phyloP scores from a whole-genome alignment of 37 sponge, comb jelly and placozoan genomes.

The Trichoplax adhaerens region DNA sequence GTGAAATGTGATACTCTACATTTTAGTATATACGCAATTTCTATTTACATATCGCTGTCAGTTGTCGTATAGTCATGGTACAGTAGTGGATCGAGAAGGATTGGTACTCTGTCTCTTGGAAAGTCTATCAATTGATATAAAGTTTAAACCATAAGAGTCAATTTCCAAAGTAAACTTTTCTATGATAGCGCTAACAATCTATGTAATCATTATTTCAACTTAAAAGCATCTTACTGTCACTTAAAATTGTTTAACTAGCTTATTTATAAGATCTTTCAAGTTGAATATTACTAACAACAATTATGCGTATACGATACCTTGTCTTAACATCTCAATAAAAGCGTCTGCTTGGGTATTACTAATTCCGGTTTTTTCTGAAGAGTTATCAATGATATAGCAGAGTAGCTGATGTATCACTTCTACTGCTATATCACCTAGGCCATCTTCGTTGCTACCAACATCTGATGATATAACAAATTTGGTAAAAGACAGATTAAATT shows the following conservation, averaged over 20 bases:
- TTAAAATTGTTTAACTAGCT: too few relatives aligned
- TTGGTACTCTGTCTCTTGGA: slow-evolving; percentile 64
- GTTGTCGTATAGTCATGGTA: slow-evolving; percentile 36
- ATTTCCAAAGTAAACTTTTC: too few relatives aligned
- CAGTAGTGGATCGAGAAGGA: slow-evolving; percentile 59
- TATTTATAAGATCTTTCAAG: too few relatives aligned
- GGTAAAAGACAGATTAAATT: background rate
- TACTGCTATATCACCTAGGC: slow-evolving; percentile 52
- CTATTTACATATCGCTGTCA: too few relatives aligned
- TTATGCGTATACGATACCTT: slow-evolving; percentile 12
- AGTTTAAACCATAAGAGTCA: too few relatives aligned
- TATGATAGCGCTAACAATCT: too few relatives aligned
- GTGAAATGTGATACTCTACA: too few relatives aligned
- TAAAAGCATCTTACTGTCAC: too few relatives aligned
- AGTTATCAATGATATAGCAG: slow-evolving; percentile 32
- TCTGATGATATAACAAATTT: slow-evolving; percentile 19
- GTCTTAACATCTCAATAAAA: slow-evolving; percentile 44
- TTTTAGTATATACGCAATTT: too few relatives aligned
- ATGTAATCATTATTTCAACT: too few relatives aligned
- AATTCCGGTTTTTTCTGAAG: slow-evolving; percentile 40
- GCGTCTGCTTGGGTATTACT: slow-evolving; percentile 27
- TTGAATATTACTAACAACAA: too few relatives aligned
- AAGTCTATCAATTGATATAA: slow-evolving; percentile 26
- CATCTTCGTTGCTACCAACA: slow-evolving; percentile 44
- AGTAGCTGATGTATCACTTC: slow-evolving; percentile 68